phyloP scores from a whole-genome alignment of 2,888 invertebrate species.

The Dryadula phaetusa region DNA sequence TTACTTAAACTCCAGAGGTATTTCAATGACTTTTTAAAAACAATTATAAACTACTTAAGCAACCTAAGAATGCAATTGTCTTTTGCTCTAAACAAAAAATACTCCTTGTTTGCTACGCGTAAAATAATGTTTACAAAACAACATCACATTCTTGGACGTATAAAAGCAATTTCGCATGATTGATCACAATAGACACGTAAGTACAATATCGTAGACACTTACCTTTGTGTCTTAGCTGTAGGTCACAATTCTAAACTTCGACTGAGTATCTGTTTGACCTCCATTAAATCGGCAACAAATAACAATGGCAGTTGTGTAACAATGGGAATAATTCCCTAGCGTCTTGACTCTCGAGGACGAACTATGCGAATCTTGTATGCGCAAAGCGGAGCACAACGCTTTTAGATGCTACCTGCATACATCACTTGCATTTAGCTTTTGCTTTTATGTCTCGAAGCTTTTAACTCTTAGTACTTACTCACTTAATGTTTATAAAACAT shows the following conservation, averaged over 20 bases:
- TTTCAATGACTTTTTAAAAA: constrained; percentile 1
- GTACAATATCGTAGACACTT: constrained; percentile 22
- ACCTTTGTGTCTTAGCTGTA: constrained; percentile 34
- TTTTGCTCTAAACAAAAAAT: background rate
- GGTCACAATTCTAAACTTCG: constrained; percentile 48
- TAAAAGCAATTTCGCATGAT: constrained; percentile 22
- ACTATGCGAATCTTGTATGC: constrained; percentile 44
- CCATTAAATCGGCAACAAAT: constrained; percentile 63
- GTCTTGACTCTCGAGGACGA: constrained; percentile 56
- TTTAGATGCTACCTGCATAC: constrained; percentile 11
- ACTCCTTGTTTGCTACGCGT: background rate
- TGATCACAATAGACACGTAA: constrained; percentile 28
- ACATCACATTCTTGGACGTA: constrained; percentile 12
- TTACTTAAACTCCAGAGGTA: background rate
- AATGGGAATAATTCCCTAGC: constrained; percentile 67
- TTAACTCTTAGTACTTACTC: background rate
- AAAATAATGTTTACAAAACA: constrained; percentile 28
- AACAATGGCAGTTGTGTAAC: constrained; percentile 69
- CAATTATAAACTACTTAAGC: constrained; percentile 11
- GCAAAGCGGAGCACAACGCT: constrained; percentile 9
- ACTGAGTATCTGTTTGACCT: constrained; percentile 65
- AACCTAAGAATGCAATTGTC: constrained; percentile 6
- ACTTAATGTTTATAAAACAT: background rate
- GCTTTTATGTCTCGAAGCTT: background rate
- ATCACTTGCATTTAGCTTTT: background rate